Percentiles rank a stretch among this genome's conserved stretches.
These are phyloP conservation scores for Pseudococcus longispinus DNA, from an alignment of 2,888 invertebrate genomes.

Conservation along the genomic window DNA sequence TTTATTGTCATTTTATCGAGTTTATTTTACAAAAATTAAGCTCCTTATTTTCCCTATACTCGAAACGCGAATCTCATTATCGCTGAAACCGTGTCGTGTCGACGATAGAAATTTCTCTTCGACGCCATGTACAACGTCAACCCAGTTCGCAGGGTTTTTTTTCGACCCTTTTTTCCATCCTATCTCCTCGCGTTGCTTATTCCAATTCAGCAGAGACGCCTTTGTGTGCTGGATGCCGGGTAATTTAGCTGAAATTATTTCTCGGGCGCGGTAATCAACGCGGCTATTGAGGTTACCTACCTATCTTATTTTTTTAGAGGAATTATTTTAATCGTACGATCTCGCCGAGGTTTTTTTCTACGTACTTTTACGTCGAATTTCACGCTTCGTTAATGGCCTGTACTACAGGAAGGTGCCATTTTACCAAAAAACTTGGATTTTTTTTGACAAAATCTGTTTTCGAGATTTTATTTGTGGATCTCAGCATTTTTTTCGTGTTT, in stretches of 20 bases:
- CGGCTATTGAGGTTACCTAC: neutral
- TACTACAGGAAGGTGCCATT: too few relatives aligned
- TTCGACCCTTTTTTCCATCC: neutral
- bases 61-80: conserved; percentile 31
- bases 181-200: neutral
- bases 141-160: neutral
- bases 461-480: too few relatives aligned
- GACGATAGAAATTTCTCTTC: conserved; percentile 19
- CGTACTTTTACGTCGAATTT: neutral
- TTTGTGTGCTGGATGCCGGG: neutral
- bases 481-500: too few relatives aligned
- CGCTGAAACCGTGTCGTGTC: neutral
- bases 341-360: neutral
- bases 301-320: neutral
- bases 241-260: neutral
- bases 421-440: too few relatives aligned
- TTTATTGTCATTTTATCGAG: conserved; percentile 34
- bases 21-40: conserved; percentile 31
- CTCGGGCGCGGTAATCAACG: neutral
- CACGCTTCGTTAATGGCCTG: neutral
- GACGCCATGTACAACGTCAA: neutral
- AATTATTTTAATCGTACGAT: neutral
- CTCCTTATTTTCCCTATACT: conserved; percentile 22
- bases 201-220: neutral
- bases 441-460: too few relatives aligned